Percentiles rank a stretch among this genome's conserved stretches.
Evolutionary conservation across 2,888 invertebrate species (phyloP).

Genomic region (Palloptera scutellata): DNA sequence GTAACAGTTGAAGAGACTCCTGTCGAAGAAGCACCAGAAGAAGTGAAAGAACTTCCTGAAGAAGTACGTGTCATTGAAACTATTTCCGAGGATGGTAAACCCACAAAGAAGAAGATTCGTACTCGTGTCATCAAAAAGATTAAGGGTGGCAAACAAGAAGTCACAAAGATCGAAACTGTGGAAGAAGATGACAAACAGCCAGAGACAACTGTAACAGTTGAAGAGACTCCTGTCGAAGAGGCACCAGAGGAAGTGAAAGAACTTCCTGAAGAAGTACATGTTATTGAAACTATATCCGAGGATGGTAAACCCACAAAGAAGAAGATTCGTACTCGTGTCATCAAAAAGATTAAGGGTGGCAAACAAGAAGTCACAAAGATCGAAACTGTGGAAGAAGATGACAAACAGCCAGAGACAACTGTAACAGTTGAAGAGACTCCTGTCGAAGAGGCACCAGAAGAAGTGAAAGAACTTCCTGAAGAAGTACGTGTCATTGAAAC

Average conservation of each 20-base stretch:
- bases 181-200: conserved; percentile 23
- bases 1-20: conserved; percentile 23
- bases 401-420: conserved; percentile 20
- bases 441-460: conserved; percentile 10
- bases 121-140: conserved; percentile 19
- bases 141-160: conserved; percentile 21
- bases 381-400: conserved; percentile 21
- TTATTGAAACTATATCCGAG: conserved; percentile 18
- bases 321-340: conserved; percentile 19
- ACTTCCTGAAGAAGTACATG: conserved; percentile 17
- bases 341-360: conserved; percentile 19
- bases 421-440: conserved; percentile 20
- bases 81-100: conserved; percentile 17
- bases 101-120: conserved; percentile 22
- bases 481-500: conserved; percentile 18
- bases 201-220: conserved; percentile 21
- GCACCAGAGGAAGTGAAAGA: conserved; percentile 7
- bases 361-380: conserved; percentile 24
- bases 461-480: conserved; percentile 14
- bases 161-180: conserved; percentile 18
- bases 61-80: conserved; percentile 15
- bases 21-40: conserved; percentile 2
- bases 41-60: conserved; percentile 17
- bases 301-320: conserved; percentile 24
- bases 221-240: conserved; percentile 17